Percentiles rank a stretch among this genome's conserved stretches.
These are phyloP conservation scores for Naja naja DNA, from an alignment of 2,113 vertebrate species.

Conservation along the genomic window DNA sequence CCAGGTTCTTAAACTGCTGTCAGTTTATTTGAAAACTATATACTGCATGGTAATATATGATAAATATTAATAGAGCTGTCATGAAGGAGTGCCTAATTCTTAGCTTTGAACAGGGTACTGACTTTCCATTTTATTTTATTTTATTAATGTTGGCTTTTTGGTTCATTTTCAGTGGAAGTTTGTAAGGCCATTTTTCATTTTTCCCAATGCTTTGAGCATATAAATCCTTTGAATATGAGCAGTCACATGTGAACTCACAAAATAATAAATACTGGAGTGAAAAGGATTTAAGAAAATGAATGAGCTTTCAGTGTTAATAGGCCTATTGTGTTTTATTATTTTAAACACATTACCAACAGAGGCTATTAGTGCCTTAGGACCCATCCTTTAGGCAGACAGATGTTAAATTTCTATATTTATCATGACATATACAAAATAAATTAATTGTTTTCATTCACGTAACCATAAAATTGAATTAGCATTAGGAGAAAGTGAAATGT, in stretches of 20 bases:
- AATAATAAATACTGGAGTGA: neutral
- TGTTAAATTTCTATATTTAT: neutral
- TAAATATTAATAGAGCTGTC: neutral
- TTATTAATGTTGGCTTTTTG: neutral
- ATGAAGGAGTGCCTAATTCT: neutral
- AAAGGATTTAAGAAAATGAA: neutral
- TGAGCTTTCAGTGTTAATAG: neutral
- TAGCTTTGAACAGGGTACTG: neutral
- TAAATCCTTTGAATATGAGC: neutral
- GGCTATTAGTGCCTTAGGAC: neutral
- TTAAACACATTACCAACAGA: neutral
- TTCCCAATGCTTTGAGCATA: neutral
- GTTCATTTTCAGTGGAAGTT: neutral
- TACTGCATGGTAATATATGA: neutral
- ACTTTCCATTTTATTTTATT: neutral
- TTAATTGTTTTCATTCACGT: constrained; percentile 19
- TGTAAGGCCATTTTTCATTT: neutral
- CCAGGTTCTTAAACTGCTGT: neutral
- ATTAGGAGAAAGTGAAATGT: neutral
- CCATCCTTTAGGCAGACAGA: rapidly evolving
- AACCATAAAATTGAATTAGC: constrained; percentile 10
- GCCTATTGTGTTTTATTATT: constrained; percentile 23
- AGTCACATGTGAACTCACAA: rapidly evolving
- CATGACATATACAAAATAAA: neutral
- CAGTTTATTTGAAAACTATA: neutral